A percentile compares a stretch with the other conserved stretches of the same genome.
phyloP scores from a whole-genome alignment of 2,888 invertebrate genomes.

The Andricus curvator region DNA sequence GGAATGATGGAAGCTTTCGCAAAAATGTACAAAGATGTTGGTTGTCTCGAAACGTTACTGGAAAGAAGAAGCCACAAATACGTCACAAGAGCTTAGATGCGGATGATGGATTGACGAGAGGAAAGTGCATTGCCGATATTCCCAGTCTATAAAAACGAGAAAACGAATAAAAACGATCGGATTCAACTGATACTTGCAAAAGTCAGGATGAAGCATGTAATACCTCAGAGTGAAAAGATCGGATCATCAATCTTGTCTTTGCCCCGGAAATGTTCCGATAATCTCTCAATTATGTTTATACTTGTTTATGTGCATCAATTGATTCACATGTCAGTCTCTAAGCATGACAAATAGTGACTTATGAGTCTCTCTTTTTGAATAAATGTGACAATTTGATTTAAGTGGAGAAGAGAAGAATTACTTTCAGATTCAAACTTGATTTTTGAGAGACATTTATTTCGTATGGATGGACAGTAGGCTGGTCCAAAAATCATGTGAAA shows the following conservation, averaged over 20 bases:
- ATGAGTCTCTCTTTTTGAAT: neutral
- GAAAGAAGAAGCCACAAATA: constrained; percentile 28
- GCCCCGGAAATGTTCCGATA: neutral
- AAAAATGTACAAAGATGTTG: constrained; percentile 13
- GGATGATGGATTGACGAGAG: constrained; percentile 35
- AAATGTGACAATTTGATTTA: neutral
- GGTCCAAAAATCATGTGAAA: too few species aligned
- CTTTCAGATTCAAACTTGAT: too few species aligned
- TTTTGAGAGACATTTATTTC: too few species aligned
- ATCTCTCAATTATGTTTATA: constrained; percentile 22
- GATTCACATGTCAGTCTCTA: neutral
- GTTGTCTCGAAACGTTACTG: constrained; percentile 4
- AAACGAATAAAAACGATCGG: constrained; percentile 26
- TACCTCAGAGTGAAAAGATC: constrained; percentile 8
- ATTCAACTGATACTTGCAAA: constrained; percentile 29
- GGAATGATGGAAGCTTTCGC: neutral
- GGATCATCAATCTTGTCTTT: constrained; percentile 21
- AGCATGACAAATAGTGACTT: neutral
- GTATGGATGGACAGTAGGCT: too few species aligned
- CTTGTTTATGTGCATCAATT: constrained; percentile 9
- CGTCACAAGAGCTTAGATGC: constrained; percentile 15
- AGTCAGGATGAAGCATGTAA: constrained; percentile 15
- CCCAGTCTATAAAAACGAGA: constrained; percentile 22
- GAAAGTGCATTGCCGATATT: constrained; percentile 27
- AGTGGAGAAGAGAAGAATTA: too few species aligned